Evolutionary conservation across 2,888 invertebrate genomes (phyloP).

Genomic region (Drosophila quinaria): DNA sequence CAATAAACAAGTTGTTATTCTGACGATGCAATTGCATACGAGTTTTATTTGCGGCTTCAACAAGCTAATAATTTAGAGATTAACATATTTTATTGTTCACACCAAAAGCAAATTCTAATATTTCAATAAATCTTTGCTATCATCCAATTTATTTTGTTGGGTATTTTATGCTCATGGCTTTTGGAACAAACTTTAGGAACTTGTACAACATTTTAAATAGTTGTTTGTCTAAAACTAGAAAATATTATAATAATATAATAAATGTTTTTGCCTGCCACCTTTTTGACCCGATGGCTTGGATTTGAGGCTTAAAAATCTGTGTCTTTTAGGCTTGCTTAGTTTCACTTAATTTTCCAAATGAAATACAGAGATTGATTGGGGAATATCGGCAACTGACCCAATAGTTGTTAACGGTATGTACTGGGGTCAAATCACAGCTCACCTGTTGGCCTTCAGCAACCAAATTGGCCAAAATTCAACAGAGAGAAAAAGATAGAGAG

Average conservation of each 20-base stretch:
- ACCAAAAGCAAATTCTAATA: not conserved
- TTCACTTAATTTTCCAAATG: not conserved
- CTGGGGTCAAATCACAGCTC: constrained; percentile 35
- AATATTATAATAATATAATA: no score
- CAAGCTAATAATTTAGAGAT: not conserved
- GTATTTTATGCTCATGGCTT: no score
- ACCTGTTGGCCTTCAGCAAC: constrained; percentile 36
- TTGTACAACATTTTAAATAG: no score
- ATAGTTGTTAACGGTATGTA: not conserved
- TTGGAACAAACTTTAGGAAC: no score
- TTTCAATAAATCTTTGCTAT: no score
- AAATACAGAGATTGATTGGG: constrained; percentile 30
- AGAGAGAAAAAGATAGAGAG: not conserved
- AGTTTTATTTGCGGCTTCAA: not conserved
- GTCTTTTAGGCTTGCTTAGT: not conserved
- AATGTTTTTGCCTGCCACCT: no score
- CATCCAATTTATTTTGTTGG: no score
- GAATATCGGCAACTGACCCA: constrained; percentile 23
- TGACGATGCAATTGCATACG: not conserved
- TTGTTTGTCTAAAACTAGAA: no score
- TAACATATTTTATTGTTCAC: not conserved
- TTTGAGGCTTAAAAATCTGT: not conserved
- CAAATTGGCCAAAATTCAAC: constrained; percentile 17
- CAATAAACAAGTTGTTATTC: not conserved
- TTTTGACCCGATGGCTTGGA: not conserved